Evolutionary conservation across 2,888 invertebrate genomes (phyloP).

Genomic region (Thecophora atra): DNA sequence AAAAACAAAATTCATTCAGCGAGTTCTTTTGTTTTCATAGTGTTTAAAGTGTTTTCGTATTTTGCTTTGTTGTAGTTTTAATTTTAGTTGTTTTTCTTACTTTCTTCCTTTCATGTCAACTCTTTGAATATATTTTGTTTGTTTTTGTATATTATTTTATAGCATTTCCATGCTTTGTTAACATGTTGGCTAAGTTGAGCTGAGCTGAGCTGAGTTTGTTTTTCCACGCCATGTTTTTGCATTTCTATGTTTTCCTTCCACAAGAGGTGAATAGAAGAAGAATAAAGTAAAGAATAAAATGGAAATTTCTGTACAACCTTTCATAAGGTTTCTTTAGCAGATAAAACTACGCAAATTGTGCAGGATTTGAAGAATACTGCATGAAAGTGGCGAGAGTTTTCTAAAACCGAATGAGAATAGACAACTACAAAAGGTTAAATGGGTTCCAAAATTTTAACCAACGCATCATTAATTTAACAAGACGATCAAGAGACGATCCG

Average conservation of each 20-base stretch:
- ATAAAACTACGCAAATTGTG: background rate
- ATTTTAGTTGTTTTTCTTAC: too few species aligned
- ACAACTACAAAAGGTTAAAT: background rate
- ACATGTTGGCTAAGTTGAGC: too few species aligned
- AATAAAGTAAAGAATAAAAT: background rate
- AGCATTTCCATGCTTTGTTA: too few species aligned
- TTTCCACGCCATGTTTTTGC: background rate
- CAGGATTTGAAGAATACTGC: background rate
- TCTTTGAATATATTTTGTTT: background rate
- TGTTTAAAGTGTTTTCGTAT: too few species aligned
- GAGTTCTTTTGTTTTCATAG: too few species aligned
- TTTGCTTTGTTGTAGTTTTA: too few species aligned
- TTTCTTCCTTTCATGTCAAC: background rate
- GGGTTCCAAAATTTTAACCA: too few species aligned
- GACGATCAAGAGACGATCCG: too few species aligned
- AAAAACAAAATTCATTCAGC: too few species aligned
- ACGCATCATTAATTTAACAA: too few species aligned
- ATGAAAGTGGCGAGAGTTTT: background rate
- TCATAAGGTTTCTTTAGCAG: background rate
- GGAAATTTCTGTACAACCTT: background rate
- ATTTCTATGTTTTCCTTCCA: constrained; percentile 14
- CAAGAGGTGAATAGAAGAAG: background rate
- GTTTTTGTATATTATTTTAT: background rate
- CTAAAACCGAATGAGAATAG: background rate
- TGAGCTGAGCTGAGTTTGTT: background rate